These are phyloP conservation scores for Solenopsis fugax DNA, from an alignment of 1,140 invertebrate species.

Conservation along the genomic window DNA sequence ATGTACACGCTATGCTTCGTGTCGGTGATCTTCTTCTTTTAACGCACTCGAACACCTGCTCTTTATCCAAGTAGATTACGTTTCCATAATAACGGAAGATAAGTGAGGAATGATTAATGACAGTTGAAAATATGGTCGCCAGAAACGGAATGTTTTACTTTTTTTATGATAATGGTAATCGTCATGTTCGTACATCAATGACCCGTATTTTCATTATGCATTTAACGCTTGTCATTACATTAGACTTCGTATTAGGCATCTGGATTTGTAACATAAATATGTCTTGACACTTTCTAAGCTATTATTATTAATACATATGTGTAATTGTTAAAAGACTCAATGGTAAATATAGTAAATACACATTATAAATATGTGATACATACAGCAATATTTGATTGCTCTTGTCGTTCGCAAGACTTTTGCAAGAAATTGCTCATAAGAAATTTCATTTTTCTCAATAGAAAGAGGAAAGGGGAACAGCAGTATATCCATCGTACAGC, in stretches of 20 bases:
- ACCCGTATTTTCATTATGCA: not conserved
- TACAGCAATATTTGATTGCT: not conserved
- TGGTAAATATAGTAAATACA: not conserved
- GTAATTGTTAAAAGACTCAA: not conserved
- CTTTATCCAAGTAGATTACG: constrained; percentile 45
- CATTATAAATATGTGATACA: not conserved
- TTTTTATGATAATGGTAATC: constrained; percentile 17
- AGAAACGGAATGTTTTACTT: not conserved
- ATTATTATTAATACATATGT: not conserved
- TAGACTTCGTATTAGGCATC: not conserved
- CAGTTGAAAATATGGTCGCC: constrained; percentile 20
- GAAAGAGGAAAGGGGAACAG: not conserved
- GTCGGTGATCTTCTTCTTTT: constrained; percentile 42
- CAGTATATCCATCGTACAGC: constrained; percentile 51
- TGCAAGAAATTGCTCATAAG: not conserved
- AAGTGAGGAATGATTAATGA: constrained; percentile 27
- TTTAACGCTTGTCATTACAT: not conserved
- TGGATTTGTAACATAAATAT: not conserved
- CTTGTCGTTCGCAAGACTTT: not conserved
- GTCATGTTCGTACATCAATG: not conserved
- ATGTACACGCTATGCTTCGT: constrained; percentile 48
- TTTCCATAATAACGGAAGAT: constrained; percentile 50
- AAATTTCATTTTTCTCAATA: constrained; percentile 26
- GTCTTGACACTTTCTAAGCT: not conserved
- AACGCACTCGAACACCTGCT: constrained; percentile 46